phyloP scores from a whole-genome alignment of 2,113 vertebrate genomes.

The Echinops telfairi region DNA sequence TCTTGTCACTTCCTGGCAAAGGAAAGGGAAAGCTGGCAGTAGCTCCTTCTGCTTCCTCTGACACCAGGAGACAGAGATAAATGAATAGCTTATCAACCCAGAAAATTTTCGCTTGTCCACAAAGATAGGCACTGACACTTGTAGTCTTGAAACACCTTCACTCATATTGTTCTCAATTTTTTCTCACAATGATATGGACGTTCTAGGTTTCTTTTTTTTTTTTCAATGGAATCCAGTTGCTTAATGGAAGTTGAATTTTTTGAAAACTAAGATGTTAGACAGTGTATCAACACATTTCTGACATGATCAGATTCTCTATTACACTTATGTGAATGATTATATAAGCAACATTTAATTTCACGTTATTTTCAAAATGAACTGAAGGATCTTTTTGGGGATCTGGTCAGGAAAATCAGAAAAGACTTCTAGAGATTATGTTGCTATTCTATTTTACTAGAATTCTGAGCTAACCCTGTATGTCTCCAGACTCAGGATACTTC shows the following conservation, averaged over 20 bases:
- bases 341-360: background rate
- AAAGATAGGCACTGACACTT: background rate
- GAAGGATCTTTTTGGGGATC: background rate
- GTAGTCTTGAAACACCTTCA: slow-evolving; percentile 31
- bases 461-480: background rate
- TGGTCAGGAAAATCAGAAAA: background rate
- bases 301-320: background rate
- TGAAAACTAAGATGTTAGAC: background rate
- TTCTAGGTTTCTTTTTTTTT: background rate
- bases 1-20: background rate
- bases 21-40: background rate
- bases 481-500: background rate
- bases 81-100: background rate
- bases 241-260: background rate
- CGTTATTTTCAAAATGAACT: background rate
- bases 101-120: background rate
- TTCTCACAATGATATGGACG: background rate
- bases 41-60: background rate
- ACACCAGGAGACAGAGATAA: background rate
- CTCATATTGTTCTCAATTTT: slow-evolving; percentile 7
- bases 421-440: background rate
- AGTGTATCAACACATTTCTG: background rate
- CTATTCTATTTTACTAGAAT: background rate
- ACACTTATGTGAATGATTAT: background rate
- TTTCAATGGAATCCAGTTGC: background rate